Percentiles rank a stretch among this genome's conserved stretches.
phyloP scores from a whole-genome alignment of 2,797 vertebrate species.

The Philypnodon macrostomus region DNA sequence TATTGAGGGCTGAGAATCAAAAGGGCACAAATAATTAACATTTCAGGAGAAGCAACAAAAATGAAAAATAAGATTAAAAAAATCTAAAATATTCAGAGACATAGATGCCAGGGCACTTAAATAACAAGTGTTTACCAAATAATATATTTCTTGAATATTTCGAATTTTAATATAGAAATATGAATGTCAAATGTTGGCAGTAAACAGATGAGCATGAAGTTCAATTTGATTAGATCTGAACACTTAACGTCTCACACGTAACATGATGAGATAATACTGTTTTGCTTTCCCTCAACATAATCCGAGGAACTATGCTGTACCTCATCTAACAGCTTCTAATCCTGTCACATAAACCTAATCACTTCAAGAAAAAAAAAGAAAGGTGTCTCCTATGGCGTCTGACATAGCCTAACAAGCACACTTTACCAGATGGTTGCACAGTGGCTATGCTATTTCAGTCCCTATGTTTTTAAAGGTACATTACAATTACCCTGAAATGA shows the following conservation, averaged over 20 bases:
- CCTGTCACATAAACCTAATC: conserved; percentile 42
- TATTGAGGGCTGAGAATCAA: too few species aligned
- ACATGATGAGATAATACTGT: conserved; percentile 59
- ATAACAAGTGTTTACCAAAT: too few species aligned
- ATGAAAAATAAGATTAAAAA: too few species aligned
- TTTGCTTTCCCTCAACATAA: conserved; percentile 60
- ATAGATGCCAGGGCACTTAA: too few species aligned
- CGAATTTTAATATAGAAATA: too few species aligned
- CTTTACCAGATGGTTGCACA: conserved; percentile 15
- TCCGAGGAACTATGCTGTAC: conserved; percentile 66
- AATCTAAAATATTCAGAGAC: too few species aligned
- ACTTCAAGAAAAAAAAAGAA: conserved; percentile 29
- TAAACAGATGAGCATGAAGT: too few species aligned
- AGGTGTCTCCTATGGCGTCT: conserved; percentile 31
- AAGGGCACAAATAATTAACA: too few species aligned
- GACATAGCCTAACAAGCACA: conserved; percentile 18
- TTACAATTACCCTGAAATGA: conserved; percentile 53
- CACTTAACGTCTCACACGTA: conserved; percentile 10
- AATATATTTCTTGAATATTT: too few species aligned
- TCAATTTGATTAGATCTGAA: too few species aligned
- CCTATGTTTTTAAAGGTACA: conserved; percentile 27
- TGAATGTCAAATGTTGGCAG: too few species aligned
- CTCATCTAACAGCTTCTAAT: conserved; percentile 62
- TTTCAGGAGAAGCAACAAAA: too few species aligned
- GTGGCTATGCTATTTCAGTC: conserved; percentile 36